phyloP scores from a whole-genome alignment of 2,888 invertebrate species.

The Xanthia togata region DNA sequence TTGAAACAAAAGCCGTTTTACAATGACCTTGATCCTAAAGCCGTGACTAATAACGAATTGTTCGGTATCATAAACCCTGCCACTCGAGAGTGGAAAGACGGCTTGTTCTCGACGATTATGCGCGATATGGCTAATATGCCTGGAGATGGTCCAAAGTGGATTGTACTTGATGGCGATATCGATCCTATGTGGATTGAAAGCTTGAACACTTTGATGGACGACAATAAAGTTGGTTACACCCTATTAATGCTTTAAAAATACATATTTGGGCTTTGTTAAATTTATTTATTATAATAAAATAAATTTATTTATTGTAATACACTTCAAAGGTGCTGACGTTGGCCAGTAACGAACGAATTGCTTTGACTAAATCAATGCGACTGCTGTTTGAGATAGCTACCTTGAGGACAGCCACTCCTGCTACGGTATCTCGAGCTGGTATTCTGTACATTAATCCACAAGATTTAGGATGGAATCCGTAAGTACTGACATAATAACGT shows the following conservation, averaged over 20 bases:
- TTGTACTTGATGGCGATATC: slow-evolving; percentile 98
- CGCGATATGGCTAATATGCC: slow-evolving; percentile 97
- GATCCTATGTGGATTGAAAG: slow-evolving; percentile 99
- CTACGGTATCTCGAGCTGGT: slow-evolving; percentile 98
- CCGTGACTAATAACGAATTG: slow-evolving; percentile 98
- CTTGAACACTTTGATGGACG: slow-evolving; percentile 98
- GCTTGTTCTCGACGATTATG: slow-evolving; percentile 98
- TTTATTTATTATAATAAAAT: not conserved
- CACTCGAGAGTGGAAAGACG: slow-evolving; percentile 97
- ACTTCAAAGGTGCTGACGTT: slow-evolving; percentile 93
- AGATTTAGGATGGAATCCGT: slow-evolving; percentile 98
- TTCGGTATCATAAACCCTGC: slow-evolving; percentile 98
- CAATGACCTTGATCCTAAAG: slow-evolving; percentile 98
- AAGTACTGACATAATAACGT: slow-evolving; percentile 78
- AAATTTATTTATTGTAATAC: not conserved
- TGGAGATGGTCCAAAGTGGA: slow-evolving; percentile 97
- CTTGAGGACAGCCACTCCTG: slow-evolving; percentile 97
- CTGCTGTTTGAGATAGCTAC: slow-evolving; percentile 98
- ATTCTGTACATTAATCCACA: slow-evolving; percentile 98
- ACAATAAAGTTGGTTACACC: slow-evolving; percentile 94
- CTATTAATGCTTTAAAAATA: not conserved
- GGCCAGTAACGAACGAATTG: slow-evolving; percentile 98
- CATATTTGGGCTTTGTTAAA: slow-evolving; percentile 2
- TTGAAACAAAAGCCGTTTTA: slow-evolving; percentile 95
- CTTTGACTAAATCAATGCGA: slow-evolving; percentile 96